Evolutionary conservation across 2,888 invertebrate genomes (phyloP).

Genomic region (Limulus polyphemus): DNA sequence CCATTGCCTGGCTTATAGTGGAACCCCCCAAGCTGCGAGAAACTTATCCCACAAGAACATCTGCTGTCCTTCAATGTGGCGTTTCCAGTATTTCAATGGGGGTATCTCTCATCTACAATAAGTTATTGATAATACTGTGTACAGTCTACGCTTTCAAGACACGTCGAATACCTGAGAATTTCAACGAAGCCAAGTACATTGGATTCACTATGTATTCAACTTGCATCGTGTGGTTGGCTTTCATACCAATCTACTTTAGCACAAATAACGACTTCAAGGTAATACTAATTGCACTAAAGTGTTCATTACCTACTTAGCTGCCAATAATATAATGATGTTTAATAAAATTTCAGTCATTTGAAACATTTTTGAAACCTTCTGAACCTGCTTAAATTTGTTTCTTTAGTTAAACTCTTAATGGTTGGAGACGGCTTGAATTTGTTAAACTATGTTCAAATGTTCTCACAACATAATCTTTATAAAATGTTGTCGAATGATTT

Average conservation of each 20-base stretch:
- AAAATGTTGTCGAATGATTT: no score
- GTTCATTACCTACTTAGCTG: no score
- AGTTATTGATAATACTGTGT: conserved; percentile 59
- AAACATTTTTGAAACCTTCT: no score
- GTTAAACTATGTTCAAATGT: no score
- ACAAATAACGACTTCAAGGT: conserved; percentile 64
- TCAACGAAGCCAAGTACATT: conserved; percentile 68
- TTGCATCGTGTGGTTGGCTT: conserved; percentile 66
- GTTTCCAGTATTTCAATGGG: conserved; percentile 58
- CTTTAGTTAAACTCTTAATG: no score
- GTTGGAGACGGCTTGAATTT: no score
- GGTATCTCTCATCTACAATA: conserved; percentile 60
- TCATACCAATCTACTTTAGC: conserved; percentile 65
- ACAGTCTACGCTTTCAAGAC: conserved; percentile 69
- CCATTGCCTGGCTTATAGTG: conserved; percentile 56
- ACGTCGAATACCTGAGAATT: conserved; percentile 65
- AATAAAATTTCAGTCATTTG: no score
- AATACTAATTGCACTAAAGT: conserved; percentile 18
- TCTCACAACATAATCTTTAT: no score
- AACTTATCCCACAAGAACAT: conserved; percentile 44
- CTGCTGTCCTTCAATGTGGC: conserved; percentile 54
- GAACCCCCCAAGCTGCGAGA: conserved; percentile 55
- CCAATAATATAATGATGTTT: no score
- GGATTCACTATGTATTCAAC: conserved; percentile 75
- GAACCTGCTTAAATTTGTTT: no score